Base-by-base conservation (phyloP, 1,140 invertebrate genomes). In the Anastatus disparis region DNA sequence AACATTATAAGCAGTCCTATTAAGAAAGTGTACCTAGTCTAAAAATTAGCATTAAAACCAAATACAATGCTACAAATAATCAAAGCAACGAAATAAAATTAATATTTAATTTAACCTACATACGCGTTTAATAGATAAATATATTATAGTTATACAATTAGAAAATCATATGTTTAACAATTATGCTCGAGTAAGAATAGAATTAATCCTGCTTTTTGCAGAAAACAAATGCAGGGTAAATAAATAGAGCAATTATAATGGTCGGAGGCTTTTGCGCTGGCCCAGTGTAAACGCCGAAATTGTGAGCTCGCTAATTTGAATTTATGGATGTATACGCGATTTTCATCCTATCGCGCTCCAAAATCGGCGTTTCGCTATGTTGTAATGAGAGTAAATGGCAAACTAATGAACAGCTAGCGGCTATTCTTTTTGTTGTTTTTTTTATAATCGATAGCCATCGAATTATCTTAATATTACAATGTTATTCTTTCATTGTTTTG, bases 241-340 rank as follows among this genome's bases (percentile, higher is more conserved):
- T 69, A 69, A 69, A 70, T 70, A 63, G 26, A 63, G 27, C 27
- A 63, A 29, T 55, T 70, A 70, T 10, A 35, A 10, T 2, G 29
- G 59, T 40, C 53, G 8, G 8, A 46, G 46, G 48, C 46, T 56
- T 44, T 62, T 48, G n/a, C 26, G 9, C 6, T 6, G 42, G 12
- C 31, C 0, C 22, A 22, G 20, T 31, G 59, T 55, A 46, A 63
- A 56, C 29, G n/a, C 48, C 59, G 20, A 70, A 70, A 63, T 70
- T 55, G 48, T 40, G 58, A 62, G 50, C 40, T 26, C 35, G n/a
- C 17, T 72, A 69, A 72, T 69, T 64, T 59, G 40, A 72, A 72
- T 72, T 69, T 72, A 72, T 63, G 48, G 50, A 27, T 17, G 17
- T 31, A n/a, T n/a, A n/a, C 22, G 31, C 40, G 46, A 65, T 66